Base-by-base conservation (phyloP, 1,140 invertebrate species). In the Tetramorium simillimum region DNA sequence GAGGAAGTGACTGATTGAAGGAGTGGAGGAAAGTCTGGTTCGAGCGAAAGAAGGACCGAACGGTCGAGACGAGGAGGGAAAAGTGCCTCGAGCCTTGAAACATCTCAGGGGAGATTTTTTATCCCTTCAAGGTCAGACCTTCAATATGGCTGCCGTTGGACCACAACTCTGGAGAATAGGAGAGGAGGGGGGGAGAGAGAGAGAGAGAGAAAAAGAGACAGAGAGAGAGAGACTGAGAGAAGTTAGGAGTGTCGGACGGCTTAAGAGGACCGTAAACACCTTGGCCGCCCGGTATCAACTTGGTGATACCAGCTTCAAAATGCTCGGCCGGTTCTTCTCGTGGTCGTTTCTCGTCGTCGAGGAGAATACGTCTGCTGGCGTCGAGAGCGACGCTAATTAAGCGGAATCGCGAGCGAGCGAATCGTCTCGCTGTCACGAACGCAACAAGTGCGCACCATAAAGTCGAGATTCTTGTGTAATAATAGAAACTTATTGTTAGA, bases 51-150 rank as follows among this genome's bases (percentile, higher is more conserved):
- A 89, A 69, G 43, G 51, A 72, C 43, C 43, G 62, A 88, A 78
- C 51, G 60, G 14, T 43, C 40, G 81, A 72, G 85, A 88, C 87
- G 82, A 87, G 60, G 86, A 86, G 70, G 40, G 80, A 58, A 89
- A 85, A 87, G 76, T 84, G 81, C 37, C 87, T 86, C 85, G 69
- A 91, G 87, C 86, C 91, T 88, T 90, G 91, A 92, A 88, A 90
- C 92, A 91, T 94, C 92, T 93, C 88, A 81, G 88, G 88, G 89
- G 89, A 90, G 92, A 90, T 93, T 93, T 94, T 94, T 94, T 94
- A 92, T 94, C 93, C 93, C 92, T 94, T 93, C 94, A 94, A 94
- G 94, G 94, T 94, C 94, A 93, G 91, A 92, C 93, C 93, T 93
- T 93, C 93, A 92, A 92, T 94, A 94, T 94, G 94, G 94, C 93